Percentiles rank a stretch among this genome's conserved stretches.
phyloP scores from a whole-genome alignment of 2,797 vertebrate genomes.

The Sebastiscus albofasciatus region DNA sequence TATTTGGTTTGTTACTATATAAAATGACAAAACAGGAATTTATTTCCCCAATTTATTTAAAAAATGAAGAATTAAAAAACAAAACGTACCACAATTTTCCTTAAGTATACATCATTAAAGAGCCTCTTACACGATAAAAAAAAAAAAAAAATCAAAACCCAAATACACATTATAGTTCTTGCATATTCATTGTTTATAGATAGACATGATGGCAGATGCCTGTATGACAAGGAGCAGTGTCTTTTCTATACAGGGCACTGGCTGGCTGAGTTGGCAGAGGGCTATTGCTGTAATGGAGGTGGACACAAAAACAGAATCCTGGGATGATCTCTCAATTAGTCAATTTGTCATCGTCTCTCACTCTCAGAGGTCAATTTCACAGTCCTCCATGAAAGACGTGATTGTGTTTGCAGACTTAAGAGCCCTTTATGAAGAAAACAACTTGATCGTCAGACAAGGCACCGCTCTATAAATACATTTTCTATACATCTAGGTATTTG shows the following conservation, averaged over 20 bases:
- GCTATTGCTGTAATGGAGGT: conserved; percentile 35
- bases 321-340: conserved; percentile 22
- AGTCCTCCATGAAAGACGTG: conserved; percentile 5
- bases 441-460: conserved; percentile 71
- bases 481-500: conserved; percentile 69
- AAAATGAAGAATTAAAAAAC: conserved; percentile 74
- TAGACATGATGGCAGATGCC: conserved; percentile 56
- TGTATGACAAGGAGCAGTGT: conserved; percentile 49
- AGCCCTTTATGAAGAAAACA: conserved; percentile 30
- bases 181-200: conserved; percentile 78
- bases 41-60: conserved; percentile 82
- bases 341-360: conserved; percentile 5
- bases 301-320: conserved; percentile 43
- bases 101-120: conserved; percentile 81
- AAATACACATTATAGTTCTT: conserved; percentile 88
- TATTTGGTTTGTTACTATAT: background rate
- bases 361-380: conserved; percentile 7
- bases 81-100: conserved; percentile 83
- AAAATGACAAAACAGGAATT: conserved; percentile 48
- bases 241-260: conserved; percentile 54
- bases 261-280: conserved; percentile 28
- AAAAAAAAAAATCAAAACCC: conserved; percentile 70
- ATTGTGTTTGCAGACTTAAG: conserved; percentile 32
- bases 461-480: conserved; percentile 80
- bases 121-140: conserved; percentile 78